Base-by-base conservation (phyloP, 2,113 vertebrate genomes). In the Hiodon alosoides region DNA sequence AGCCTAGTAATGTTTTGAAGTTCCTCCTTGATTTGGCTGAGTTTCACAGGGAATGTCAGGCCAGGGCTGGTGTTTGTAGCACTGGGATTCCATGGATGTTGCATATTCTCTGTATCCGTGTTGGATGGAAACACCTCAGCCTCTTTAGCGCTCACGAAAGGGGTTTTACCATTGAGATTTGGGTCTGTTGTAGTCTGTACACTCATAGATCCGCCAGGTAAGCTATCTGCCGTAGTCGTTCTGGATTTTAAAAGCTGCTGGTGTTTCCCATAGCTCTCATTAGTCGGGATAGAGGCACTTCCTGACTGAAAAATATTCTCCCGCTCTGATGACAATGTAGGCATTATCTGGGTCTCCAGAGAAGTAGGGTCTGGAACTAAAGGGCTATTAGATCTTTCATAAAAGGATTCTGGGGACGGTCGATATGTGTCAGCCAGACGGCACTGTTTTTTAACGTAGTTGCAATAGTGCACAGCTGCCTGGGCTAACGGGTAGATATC, bases 401-500 rank as follows among this genome's bases (percentile, higher is more conserved):
- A 81, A 1, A 76, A 72, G 75, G 79, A 13, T 54, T 79, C 79
- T 10, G 2, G 65, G 48, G 79, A 78, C 79, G 90, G 93, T 90
- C 92, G 92, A 70, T 92, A 90, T 0, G 91, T 93, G 84, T 95
- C 93, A 51, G 93, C 89, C 78, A 86, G 91, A 78, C 83, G 90
- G 86, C 97, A 99, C 75, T 92, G 94, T 86, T 93, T 93, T 80
- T 91, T 96, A 85, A 98, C 83, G 10, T 93, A 93, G 84, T 90
- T 90, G 84, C 97, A 99, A 81, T 99, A 99, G 81, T 93, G 90
- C 50, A 91, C 88, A 81, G 93, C 93, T 72, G 93, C 94, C 89
- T 91, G 90, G 70, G 93, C 91, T 58, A 92, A 93, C 48, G 95
- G 94, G 88, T 98, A 93, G 69, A 99, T 89, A 82, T 98, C 95